These are phyloP conservation scores for Rhopalosiphum padi DNA, from an alignment of 1,140 invertebrate species.

Conservation along the genomic window DNA sequence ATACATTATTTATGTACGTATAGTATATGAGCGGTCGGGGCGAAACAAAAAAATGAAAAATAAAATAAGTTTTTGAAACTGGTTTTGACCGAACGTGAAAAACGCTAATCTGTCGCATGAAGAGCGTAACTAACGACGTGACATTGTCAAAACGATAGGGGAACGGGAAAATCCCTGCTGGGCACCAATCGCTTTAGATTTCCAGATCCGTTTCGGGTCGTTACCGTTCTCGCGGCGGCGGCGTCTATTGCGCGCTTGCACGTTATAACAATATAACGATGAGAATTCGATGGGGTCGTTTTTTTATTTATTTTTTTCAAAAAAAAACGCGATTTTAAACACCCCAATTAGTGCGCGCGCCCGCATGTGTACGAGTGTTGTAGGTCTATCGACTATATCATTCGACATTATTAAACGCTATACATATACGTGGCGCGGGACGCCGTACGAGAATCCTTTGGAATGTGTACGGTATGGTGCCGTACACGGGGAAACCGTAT, in stretches of 20 bases:
- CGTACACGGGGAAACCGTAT: too few relatives aligned
- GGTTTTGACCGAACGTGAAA: conserved; percentile 27
- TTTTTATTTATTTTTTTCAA: neutral
- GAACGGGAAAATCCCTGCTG: conserved; percentile 4
- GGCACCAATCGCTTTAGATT: conserved; percentile 13
- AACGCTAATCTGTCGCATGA: conserved; percentile 5
- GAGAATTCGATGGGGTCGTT: neutral
- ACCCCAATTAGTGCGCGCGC: neutral
- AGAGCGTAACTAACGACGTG: conserved; percentile 38
- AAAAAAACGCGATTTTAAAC: conserved; percentile 27
- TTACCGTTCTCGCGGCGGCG: neutral
- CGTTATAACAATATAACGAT: neutral
- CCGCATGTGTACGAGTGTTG: neutral
- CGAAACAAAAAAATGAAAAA: neutral
- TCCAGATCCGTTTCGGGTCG: conserved; percentile 33
- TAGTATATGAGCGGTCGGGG: neutral
- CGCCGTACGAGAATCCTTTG: neutral
- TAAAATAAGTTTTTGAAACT: neutral
- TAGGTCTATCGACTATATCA: neutral
- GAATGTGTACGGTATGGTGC: neutral
- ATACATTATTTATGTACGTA: neutral
- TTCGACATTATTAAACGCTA: neutral
- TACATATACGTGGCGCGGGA: neutral
- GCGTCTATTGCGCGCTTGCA: neutral
- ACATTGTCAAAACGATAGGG: conserved; percentile 15